Percentiles rank a stretch among this genome's conserved stretches.
phyloP scores from a whole-genome alignment of 2,888 invertebrate genomes.

The Actias luna region DNA sequence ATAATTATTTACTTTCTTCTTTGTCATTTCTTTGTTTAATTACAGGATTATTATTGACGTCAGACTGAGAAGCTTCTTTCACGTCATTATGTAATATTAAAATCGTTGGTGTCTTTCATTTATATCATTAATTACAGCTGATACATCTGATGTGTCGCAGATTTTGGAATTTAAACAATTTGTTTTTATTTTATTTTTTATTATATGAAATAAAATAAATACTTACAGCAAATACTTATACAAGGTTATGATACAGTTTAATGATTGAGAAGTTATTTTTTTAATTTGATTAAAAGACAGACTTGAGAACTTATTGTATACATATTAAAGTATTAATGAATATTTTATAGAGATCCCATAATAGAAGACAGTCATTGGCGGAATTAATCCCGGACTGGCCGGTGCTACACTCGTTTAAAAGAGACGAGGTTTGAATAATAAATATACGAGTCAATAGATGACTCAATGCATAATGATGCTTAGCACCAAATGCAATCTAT shows the following conservation, averaged over 20 bases:
- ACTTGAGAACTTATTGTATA: background rate
- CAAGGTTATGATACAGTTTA: background rate
- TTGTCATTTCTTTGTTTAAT: constrained; percentile 63
- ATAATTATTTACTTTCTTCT: constrained; percentile 48
- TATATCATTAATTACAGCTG: constrained; percentile 73
- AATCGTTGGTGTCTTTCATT: constrained; percentile 53
- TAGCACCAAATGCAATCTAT: constrained; percentile 66
- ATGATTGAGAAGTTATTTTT: background rate
- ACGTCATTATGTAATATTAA: constrained; percentile 62
- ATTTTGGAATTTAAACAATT: constrained; percentile 67
- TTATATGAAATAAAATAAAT: background rate
- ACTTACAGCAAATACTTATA: constrained; percentile 4
- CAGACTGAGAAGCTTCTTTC: constrained; percentile 76
- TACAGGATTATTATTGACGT: constrained; percentile 70
- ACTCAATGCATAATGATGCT: constrained; percentile 74
- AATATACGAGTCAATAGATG: constrained; percentile 33
- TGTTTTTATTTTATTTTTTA: constrained; percentile 22
- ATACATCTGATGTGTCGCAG: constrained; percentile 74
- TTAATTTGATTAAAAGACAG: background rate
- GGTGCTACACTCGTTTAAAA: constrained; percentile 90
- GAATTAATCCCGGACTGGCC: constrained; percentile 99
- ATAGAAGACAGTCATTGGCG: constrained; percentile 93
- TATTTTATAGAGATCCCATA: constrained; percentile 79
- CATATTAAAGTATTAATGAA: constrained; percentile 60
- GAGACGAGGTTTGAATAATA: constrained; percentile 90